Conservation (phyloP, 37 sponge, comb jelly and placozoan species). For the Bolinopsis microptera region DNA sequence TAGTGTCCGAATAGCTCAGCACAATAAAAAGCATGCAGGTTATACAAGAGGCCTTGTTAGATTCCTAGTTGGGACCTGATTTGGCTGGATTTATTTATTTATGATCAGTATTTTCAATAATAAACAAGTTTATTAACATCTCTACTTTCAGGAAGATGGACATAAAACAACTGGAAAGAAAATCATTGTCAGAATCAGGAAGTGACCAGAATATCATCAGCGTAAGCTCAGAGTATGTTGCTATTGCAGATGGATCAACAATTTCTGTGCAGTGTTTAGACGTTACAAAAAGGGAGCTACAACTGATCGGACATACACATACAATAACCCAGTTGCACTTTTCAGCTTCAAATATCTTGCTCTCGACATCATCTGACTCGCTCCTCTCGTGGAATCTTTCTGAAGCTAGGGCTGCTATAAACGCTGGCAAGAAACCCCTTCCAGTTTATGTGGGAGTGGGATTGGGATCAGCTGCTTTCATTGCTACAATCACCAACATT, state of each 20-base stretch:
- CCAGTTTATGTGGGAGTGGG: slow-evolving; percentile 56
- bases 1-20: too few species aligned
- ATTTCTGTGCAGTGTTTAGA: neutral
- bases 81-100: too few species aligned
- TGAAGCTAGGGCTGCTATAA: neutral
- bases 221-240: neutral
- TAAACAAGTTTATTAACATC: too few species aligned
- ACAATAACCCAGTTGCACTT: neutral
- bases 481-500: neutral
- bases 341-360: slow-evolving; percentile 32
- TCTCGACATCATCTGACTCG: slow-evolving; percentile 36
- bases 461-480: neutral
- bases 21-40: too few species aligned
- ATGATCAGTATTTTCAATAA: too few species aligned
- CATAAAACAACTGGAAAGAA: neutral
- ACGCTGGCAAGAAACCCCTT: neutral
- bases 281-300: neutral
- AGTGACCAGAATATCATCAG: neutral
- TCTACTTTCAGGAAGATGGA: neutral
- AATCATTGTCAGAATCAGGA: neutral
- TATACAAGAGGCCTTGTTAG: too few species aligned
- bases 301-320: neutral
- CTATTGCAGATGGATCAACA: neutral
- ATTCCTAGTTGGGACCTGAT: too few species aligned
- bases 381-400: slow-evolving; percentile 31